Evolutionary conservation across 2,888 invertebrate genomes (phyloP).

Genomic region (Hypsopygia costalis): DNA sequence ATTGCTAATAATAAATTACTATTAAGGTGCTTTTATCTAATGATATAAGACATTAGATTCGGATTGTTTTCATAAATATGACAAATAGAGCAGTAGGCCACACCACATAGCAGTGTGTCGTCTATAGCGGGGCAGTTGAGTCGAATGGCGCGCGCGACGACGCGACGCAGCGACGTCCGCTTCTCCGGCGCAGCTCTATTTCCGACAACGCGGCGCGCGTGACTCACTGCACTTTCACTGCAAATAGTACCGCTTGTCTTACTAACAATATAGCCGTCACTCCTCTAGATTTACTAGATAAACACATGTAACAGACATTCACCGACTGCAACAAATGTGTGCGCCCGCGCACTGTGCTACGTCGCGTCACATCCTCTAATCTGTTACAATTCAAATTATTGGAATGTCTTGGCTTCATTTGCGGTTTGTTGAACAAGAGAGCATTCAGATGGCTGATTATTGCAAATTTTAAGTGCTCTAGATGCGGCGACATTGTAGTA

Average conservation of each 20-base stretch:
- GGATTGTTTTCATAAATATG: too few relatives aligned
- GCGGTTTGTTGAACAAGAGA: slow-evolving; percentile 15
- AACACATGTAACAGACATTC: slow-evolving; percentile 17
- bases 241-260: slow-evolving; percentile 53
- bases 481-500: background rate
- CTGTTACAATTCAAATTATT: slow-evolving; percentile 23
- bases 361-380: slow-evolving; percentile 24
- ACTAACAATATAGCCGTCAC: slow-evolving; percentile 47
- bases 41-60: too few relatives aligned
- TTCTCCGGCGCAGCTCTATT: slow-evolving; percentile 45
- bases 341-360: slow-evolving; percentile 15
- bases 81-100: too few relatives aligned
- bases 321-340: slow-evolving; percentile 15
- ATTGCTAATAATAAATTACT: too few relatives aligned
- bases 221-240: slow-evolving; percentile 72
- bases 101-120: too few relatives aligned
- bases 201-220: slow-evolving; percentile 41
- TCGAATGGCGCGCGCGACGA: background rate
- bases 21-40: too few relatives aligned
- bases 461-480: slow-evolving; percentile 3
- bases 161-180: slow-evolving; percentile 13
- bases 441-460: slow-evolving; percentile 13
- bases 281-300: slow-evolving; percentile 35
- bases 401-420: slow-evolving; percentile 17
- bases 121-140: too few relatives aligned